These are phyloP conservation scores for Heliconius ismenius DNA, from an alignment of 2,888 invertebrate species.

Conservation along the genomic window DNA sequence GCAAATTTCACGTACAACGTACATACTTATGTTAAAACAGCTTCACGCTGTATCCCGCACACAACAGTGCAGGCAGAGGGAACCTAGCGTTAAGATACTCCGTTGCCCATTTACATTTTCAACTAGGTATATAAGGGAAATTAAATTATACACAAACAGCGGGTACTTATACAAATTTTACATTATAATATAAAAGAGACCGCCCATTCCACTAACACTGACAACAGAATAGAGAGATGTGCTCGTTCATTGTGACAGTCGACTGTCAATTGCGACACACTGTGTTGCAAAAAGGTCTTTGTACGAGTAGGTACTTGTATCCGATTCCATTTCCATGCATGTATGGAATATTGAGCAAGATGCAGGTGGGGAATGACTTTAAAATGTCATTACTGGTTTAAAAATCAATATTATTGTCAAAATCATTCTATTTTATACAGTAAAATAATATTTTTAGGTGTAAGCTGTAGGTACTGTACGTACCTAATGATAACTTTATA, in stretches of 20 bases:
- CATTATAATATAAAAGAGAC: slow-evolving; percentile 46
- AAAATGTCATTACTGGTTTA: background rate
- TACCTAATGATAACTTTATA: no score
- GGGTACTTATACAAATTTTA: slow-evolving; percentile 3
- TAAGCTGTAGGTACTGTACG: no score
- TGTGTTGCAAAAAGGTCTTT: slow-evolving; percentile 50
- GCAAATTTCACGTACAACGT: no score
- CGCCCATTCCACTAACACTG: slow-evolving; percentile 56
- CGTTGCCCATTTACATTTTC: no score
- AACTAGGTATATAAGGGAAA: no score
- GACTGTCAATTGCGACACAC: slow-evolving; percentile 56
- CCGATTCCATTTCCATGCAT: slow-evolving; percentile 36
- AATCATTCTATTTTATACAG: background rate
- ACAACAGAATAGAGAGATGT: slow-evolving; percentile 58
- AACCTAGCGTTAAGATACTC: no score
- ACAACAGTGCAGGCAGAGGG: no score
- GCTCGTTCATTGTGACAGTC: slow-evolving; percentile 64
- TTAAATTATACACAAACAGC: background rate
- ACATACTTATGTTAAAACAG: no score
- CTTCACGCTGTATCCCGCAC: no score
- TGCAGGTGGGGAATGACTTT: background rate
- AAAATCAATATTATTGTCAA: background rate
- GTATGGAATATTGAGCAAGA: slow-evolving; percentile 33
- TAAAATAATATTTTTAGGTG: background rate
- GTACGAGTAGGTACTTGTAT: slow-evolving; percentile 33